Base-by-base conservation (phyloP, 2,797 vertebrate species). In the Menidia menidia region DNA sequence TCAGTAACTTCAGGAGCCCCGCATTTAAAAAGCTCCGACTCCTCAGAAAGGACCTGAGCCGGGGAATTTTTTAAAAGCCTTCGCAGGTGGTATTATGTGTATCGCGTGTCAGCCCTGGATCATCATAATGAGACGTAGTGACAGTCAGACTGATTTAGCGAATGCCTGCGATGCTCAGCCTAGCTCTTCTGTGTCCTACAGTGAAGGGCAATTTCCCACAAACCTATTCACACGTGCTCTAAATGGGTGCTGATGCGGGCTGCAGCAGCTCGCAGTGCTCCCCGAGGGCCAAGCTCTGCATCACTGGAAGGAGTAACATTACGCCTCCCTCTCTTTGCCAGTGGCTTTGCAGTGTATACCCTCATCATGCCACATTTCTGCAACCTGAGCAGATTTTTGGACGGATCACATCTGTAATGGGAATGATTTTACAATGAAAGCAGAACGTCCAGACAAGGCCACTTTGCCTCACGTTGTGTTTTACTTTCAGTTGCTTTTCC, bases 371-470 rank as follows among this genome's bases (percentile, higher is more conserved):
- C 19, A 35, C 59, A 80, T 87, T 87, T 82, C 50, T 78, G 73
- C 78, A 78, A 61, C 52, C 78, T 64, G 60, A 78, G 82, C 84
- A 76, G 67, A 84, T 84, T 78, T 54, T 48, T 52, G 32, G 32
- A 74, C 71, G 50, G 73, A 80, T 77, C 62, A 71, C 51, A 47
- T 58, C 64, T 65, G 55, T 61, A 25, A 12, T 13, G 32, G 63
- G 30, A 65, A 6, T 59, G 60, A 69, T 75, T 89, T 73, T 32
- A 62, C 71, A 60, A 58, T 31, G 53, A 75, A 59, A 65, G 68
- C 75, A 80, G 41, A 79, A 60, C 57, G 25, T 30, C 14, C 6
- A 16, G 19, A 41, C 25, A 14, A 35, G 45, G 12, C 12, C 51
- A 12, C 32, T 69, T 74, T 63, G 25, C 50, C 60, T 68, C 53